Conservation (phyloP, 1,140 invertebrate species). For the Drosophila nigrodunni region DNA sequence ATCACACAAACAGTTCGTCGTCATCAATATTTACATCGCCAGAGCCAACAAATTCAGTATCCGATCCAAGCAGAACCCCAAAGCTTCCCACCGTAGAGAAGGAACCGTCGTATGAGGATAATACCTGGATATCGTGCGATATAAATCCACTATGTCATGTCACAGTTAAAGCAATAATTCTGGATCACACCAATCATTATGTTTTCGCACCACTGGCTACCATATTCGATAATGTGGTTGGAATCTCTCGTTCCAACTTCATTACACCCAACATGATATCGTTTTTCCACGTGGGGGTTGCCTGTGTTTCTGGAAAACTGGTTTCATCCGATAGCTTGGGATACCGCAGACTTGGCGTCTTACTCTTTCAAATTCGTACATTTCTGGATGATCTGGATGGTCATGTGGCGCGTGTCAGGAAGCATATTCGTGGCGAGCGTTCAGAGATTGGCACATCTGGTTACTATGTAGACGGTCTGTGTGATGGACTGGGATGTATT, state of each 20-base stretch:
- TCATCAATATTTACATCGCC: constrained; percentile 18
- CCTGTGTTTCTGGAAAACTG: constrained; percentile 88
- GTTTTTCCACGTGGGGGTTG: constrained; percentile 90
- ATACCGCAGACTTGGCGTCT: constrained; percentile 88
- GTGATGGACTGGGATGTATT: constrained; percentile 90
- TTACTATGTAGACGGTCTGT: constrained; percentile 90
- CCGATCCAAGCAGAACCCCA: constrained; percentile 39
- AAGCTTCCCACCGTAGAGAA: constrained; percentile 61
- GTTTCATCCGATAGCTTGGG: constrained; percentile 89
- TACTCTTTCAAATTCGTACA: constrained; percentile 90
- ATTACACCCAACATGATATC: constrained; percentile 92
- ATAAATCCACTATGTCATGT: constrained; percentile 90
- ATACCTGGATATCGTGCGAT: constrained; percentile 88
- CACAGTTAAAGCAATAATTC: constrained; percentile 90
- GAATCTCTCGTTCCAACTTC: constrained; percentile 87
- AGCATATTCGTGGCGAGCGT: constrained; percentile 89
- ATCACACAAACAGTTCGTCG: constrained; percentile 69
- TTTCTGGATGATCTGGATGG: constrained; percentile 93
- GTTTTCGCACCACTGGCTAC: constrained; percentile 90
- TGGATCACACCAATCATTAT: constrained; percentile 92
- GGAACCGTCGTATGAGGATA: constrained; percentile 85
- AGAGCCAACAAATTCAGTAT: constrained; percentile 39
- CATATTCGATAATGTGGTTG: constrained; percentile 87
- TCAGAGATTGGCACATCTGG: constrained; percentile 90
- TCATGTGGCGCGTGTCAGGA: constrained; percentile 89